Conservation (phyloP, 2,113 vertebrate genomes). For the Lepus timidus region DNA sequence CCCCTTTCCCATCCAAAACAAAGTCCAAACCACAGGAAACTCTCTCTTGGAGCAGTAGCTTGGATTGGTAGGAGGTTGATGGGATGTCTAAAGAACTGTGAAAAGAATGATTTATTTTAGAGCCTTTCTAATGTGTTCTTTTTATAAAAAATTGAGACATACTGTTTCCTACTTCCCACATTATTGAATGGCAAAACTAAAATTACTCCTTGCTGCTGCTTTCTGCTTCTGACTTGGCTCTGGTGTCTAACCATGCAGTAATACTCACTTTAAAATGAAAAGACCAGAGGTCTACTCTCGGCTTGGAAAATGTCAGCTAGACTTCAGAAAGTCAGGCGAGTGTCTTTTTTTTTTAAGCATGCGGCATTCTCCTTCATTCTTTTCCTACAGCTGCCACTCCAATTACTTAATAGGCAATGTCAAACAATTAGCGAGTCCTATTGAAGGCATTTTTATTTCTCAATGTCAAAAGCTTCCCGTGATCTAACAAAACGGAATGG, state of each 20-base stretch:
- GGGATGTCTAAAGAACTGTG: background rate
- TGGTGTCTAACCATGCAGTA: background rate
- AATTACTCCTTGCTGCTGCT: conserved; percentile 20
- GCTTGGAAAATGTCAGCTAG: background rate
- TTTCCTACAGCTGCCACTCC: background rate
- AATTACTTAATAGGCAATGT: background rate
- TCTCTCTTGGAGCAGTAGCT: background rate
- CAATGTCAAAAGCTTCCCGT: conserved; percentile 39
- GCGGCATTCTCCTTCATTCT: background rate
- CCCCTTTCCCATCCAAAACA: background rate
- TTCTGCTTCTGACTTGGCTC: conserved; percentile 54
- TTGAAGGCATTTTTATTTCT: conserved; percentile 44
- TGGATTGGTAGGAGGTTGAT: background rate
- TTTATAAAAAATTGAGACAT: background rate
- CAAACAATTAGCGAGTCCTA: conserved; percentile 43
- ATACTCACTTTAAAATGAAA: conserved; percentile 19
- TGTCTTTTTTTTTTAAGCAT: background rate
- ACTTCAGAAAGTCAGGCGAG: background rate
- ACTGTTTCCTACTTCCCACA: conserved; percentile 43
- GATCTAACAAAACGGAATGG: conserved; percentile 39
- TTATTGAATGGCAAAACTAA: conserved; percentile 31
- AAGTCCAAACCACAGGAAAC: background rate
- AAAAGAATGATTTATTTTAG: conserved; percentile 41
- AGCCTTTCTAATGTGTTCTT: conserved; percentile 50
- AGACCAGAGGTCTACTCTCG: conserved; percentile 1